Evolutionary conservation across 1,140 invertebrate species (phyloP), one percentile per base, ranked within the genome.

Genomic region (Cephus cinctus): DNA sequence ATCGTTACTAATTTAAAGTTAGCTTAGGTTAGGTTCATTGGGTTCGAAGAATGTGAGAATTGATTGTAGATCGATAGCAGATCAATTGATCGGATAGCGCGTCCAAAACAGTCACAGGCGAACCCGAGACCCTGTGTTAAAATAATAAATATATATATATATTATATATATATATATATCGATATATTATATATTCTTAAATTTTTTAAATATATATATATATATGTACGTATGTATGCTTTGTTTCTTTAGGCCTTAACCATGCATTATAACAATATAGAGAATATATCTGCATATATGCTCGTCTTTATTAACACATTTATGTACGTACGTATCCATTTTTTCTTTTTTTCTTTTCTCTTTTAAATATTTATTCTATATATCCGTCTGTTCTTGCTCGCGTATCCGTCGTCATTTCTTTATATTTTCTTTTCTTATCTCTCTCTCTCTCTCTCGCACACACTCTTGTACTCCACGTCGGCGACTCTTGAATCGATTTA

Each of bases 161-260:
- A n/a, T n/a, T 35, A 45, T 32, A 9, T 19, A 38, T 36, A 30
- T 27, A 36, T 27, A 44, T 50, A 27, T 27, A 36, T 40, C 16
- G 61, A 53, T 46, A 32, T 63, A 59, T 56, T 57, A 57, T 56
- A 53, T 56, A 41, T 54, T 53, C 49, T 53, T 53, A 58, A 59
- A 59, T 55, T 59, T 50, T 53, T 49, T 43, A 43, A 56, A 11
- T 53, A 54, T 56, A 52, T 50, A 31, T 55, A 25, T 47, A 42
- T 57, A 39, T 52, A 53, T 57, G 45, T 54, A 61, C 36, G 36
- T 30, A 49, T 36, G 32, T 47, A 38, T 41, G 43, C 38, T 15
- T 31, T 34, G 49, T 50, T 44, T 50, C n/a, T 54, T 63, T 65
- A 65, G 62, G 59, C 59, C 59, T 65, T 64, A 64, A 61, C 53